Evolutionary conservation across 2,888 invertebrate genomes (phyloP).

Genomic region (Rutpela maculata): DNA sequence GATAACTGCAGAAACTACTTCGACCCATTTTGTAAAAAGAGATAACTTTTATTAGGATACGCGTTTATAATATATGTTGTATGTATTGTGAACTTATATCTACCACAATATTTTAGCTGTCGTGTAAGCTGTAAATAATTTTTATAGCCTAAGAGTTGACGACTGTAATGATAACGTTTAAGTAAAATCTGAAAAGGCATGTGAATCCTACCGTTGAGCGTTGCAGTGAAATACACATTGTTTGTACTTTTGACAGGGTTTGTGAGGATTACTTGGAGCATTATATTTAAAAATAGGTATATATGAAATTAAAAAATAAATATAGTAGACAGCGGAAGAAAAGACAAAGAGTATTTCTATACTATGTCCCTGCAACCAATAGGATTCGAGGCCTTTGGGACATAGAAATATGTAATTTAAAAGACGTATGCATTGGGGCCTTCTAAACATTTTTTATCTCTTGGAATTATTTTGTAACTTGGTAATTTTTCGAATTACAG

Average conservation of each 20-base stretch:
- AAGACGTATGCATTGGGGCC: no score
- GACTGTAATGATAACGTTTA: not conserved
- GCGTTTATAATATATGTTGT: not conserved
- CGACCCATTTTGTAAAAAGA: not conserved
- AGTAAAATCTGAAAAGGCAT: not conserved
- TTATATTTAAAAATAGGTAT: not conserved
- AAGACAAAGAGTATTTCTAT: no score
- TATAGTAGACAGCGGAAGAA: no score
- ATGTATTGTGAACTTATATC: constrained; percentile 7
- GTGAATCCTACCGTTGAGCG: not conserved
- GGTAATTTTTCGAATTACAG: no score
- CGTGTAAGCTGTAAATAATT: not conserved
- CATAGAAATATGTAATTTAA: no score
- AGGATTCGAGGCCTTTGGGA: no score
- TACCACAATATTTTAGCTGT: not conserved
- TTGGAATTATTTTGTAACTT: no score
- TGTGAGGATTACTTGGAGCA: not conserved
- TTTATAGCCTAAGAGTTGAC: not conserved
- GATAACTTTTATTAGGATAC: not conserved
- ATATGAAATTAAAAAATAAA: no score
- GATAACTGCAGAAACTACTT: not conserved
- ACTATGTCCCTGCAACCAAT: no score
- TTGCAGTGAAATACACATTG: not conserved
- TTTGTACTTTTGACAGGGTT: not conserved
- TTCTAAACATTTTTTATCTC: no score